Base-by-base conservation (phyloP, 2,797 vertebrate genomes). In the Valencia hispanica region DNA sequence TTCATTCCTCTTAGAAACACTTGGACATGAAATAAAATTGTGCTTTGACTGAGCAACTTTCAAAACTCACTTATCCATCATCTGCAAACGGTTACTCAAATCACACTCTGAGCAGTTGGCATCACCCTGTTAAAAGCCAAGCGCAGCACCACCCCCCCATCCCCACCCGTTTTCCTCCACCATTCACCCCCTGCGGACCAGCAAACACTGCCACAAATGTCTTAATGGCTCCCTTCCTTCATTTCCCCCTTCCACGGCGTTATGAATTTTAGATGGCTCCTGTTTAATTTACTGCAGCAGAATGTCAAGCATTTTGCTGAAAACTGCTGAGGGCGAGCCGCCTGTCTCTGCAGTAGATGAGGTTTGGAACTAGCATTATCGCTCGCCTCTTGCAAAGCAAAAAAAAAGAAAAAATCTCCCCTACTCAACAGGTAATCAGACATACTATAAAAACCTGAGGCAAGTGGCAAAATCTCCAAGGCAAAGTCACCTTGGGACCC, bases 401-500 rank as follows among this genome's bases (percentile, higher is more conserved):
- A 53, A 30, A 57, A n/a, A 53, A 59, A 59, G 4, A 14, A 30
- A 41, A 66, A 66, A 86, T 80, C 48, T 85, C 75, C 71, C 57
- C 79, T 68, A 70, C 86, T 92, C 88, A 84, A 89, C 87, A 88
- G 76, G 88, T 89, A 89, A 93, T 93, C 88, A 89, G 77, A 90
- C 87, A 87, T 78, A 84, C 75, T 85, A 81, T 82, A 88, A 88
- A 87, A 84, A 90, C 90, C 81, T 1, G 70, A 73, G 86, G 89
- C 85, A 66, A 69, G 70, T 63, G 74, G 81, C 85, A 85, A 84
- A 80, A 84, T 91, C 81, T 81, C 82, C 53, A 68, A 83, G 83
- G 89, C 84, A 90, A 86, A 90, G 92, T 93, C 90, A 93, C 87
- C 89, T 89, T 90, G 85, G 88, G 90, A 90, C 83, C 75, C 84